A percentile compares a stretch with the other conserved stretches of the same genome.
phyloP scores from a whole-genome alignment of 1,140 invertebrate genomes.

The Pseudomyrmex pallidus region DNA sequence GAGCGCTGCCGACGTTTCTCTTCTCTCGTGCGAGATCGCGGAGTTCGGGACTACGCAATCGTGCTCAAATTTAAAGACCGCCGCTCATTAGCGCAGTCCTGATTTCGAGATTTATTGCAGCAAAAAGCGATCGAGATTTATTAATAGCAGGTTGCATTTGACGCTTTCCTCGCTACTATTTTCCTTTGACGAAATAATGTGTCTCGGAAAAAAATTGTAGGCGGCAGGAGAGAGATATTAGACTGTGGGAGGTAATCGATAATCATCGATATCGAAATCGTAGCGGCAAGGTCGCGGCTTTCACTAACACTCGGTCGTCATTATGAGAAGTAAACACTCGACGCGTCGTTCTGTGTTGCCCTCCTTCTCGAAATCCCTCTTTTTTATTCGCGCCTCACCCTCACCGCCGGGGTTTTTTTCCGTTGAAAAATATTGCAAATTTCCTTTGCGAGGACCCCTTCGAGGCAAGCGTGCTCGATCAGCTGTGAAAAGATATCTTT shows the following conservation, averaged over 20 bases:
- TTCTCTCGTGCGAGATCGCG: background rate
- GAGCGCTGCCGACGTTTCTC: background rate
- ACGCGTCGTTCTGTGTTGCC: conserved; percentile 11
- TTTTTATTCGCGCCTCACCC: conserved; percentile 55
- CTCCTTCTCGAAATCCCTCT: conserved; percentile 54
- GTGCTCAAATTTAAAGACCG: conserved; percentile 62
- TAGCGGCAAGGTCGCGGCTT: conserved; percentile 21
- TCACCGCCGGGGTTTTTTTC: conserved; percentile 29
- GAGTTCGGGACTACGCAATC: background rate
- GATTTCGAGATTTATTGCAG: conserved; percentile 15
- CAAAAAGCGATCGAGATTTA: background rate
- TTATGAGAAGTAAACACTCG: conserved; percentile 65
- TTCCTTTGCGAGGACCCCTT: conserved; percentile 63
- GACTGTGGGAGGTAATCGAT: conserved; percentile 36
- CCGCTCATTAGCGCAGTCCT: conserved; percentile 66
- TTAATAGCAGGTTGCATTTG: too few relatives aligned
- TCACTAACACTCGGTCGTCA: conserved; percentile 37
- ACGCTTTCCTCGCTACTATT: background rate
- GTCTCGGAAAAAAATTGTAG: background rate
- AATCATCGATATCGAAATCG: conserved; percentile 41
- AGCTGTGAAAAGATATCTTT: conserved; percentile 69
- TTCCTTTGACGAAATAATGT: background rate
- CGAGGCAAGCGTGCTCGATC: conserved; percentile 46
- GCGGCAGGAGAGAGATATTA: background rate
- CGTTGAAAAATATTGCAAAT: conserved; percentile 78